Base-by-base conservation (phyloP, 2,888 invertebrate genomes). In the Andrena flavipes region DNA sequence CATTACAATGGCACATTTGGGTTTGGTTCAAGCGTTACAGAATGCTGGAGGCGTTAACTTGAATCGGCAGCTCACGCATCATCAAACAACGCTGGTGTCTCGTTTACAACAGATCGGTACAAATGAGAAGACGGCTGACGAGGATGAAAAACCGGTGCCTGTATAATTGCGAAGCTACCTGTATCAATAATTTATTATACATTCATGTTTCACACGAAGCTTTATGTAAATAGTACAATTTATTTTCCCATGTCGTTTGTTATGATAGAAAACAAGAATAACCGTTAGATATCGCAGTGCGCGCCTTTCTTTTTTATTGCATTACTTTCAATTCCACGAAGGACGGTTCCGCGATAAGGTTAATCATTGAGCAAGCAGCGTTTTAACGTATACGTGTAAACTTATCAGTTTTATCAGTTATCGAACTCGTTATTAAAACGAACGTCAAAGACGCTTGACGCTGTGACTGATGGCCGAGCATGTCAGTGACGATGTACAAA, bases 11-110 rank as follows among this genome's bases (percentile, higher is more conserved):
- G 96, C 96, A 0, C 96, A 96, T 91, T 95, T 96, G 73, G 95
- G 96, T 88, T 94, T 98, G 68, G 97, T 97, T 79, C 95, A 96
- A 69, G 95, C 96, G 0, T 94, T 98, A 0, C 96, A 96, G 86
- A 95, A 95, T 91, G 96, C 96, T 4, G 96, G 96, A 8, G 97
- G 96, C 8, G 95, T 95, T 49, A 95, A 95, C 85, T 91, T 97
- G 65, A 96, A 96, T 29, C 94, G 94, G 71, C 96, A 97, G 90
- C 94, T 97, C 48, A 96, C 95, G 89, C 95, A 96, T 76, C 96
- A 96, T 92, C 97, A 97, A 91, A 96, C 95, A 84, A 95, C 95
- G 54, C 94, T 97, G 59, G 96, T 97, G 0, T 95, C 95, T 83
- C 95, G 96, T 84, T 95, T 97, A 62, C 95, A 97, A 79, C 93